Evolutionary conservation across 2,888 invertebrate genomes (phyloP).

Genomic region (Limulus polyphemus): DNA sequence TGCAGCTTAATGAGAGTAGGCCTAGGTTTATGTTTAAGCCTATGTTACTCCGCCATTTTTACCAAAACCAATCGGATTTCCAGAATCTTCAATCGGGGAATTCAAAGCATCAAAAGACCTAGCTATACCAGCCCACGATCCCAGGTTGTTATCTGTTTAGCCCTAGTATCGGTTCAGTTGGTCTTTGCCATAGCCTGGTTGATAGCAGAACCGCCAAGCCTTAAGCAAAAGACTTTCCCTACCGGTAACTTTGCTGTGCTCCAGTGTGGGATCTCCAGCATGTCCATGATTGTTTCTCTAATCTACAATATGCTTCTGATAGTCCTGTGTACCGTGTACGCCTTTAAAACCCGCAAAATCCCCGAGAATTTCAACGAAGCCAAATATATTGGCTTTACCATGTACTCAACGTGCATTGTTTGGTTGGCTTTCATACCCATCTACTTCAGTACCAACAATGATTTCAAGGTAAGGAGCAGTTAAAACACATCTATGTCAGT

Average conservation of each 20-base stretch:
- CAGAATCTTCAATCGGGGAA: conserved; percentile 56
- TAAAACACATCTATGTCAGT: no score
- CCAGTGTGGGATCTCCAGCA: conserved; percentile 56
- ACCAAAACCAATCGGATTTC: conserved; percentile 63
- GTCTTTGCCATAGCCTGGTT: conserved; percentile 57
- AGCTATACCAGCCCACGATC: conserved; percentile 61
- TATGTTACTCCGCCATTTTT: conserved; percentile 60
- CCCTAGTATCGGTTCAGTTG: conserved; percentile 53
- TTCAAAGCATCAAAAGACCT: conserved; percentile 55
- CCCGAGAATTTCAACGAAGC: conserved; percentile 72
- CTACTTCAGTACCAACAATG: conserved; percentile 63
- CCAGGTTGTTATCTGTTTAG: conserved; percentile 55
- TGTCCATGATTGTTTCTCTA: conserved; percentile 57
- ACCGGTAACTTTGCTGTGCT: conserved; percentile 48
- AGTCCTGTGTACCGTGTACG: conserved; percentile 60
- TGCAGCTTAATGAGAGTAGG: conserved; percentile 53
- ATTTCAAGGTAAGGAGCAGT: conserved; percentile 49
- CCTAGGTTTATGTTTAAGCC: conserved; percentile 55
- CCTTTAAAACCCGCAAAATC: conserved; percentile 65
- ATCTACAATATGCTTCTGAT: conserved; percentile 63
- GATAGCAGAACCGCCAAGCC: conserved; percentile 55
- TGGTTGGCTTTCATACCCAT: conserved; percentile 68
- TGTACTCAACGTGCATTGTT: conserved; percentile 70
- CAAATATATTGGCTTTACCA: conserved; percentile 68
- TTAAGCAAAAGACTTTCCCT: conserved; percentile 47